Evolutionary conservation across 2,888 invertebrate species (phyloP), one percentile per base, ranked within the genome.

Genomic region (Acronicta leporina): DNA sequence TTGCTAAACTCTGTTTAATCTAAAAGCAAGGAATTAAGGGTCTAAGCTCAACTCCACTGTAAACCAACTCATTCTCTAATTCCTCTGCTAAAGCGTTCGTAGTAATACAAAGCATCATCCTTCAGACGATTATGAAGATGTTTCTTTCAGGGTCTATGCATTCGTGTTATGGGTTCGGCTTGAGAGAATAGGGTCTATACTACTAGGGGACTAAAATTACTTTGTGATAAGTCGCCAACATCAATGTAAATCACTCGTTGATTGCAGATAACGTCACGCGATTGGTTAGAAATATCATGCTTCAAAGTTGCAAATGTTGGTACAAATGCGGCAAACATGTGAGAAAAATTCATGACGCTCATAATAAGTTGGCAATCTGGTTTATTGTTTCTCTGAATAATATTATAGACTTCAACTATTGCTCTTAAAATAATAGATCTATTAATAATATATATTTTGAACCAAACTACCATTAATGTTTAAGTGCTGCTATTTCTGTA

Each of bases 91-190:
- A 92, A 91, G 92, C 92, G 85, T 83, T 84, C 80, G 79, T 83
- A 82, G 78, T 80, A 78, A 78, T 80, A 79, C 76, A 80, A 90
- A 90, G 91, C 91, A 87, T 87, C 87, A 84, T 89, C 84, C 79
- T 83, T 80, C 82, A 85, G 88, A 88, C 85, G 87, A 87, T 85
- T 85, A 87, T 84, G 88, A 65, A 59, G 85, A 84, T 83, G 80
- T 85, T 79, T 83, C 83, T 81, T 79, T 82, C 79, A 84, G 84
- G 78, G 73, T 76, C 81, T 81, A 76, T 80, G 84, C 85, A 85
- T 80, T 84, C 87, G 83, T 90, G 92, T 92, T 92, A 92, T 83
- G 93, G 94, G 94, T 94, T 94, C 94, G 94, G 94, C 93, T 93
- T 91, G 81, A 94, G 92, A 93, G 92, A 92, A 89, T 88, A 90